Evolutionary conservation across 1,140 invertebrate genomes (phyloP).

Genomic region (Ostrea denselamellosa): DNA sequence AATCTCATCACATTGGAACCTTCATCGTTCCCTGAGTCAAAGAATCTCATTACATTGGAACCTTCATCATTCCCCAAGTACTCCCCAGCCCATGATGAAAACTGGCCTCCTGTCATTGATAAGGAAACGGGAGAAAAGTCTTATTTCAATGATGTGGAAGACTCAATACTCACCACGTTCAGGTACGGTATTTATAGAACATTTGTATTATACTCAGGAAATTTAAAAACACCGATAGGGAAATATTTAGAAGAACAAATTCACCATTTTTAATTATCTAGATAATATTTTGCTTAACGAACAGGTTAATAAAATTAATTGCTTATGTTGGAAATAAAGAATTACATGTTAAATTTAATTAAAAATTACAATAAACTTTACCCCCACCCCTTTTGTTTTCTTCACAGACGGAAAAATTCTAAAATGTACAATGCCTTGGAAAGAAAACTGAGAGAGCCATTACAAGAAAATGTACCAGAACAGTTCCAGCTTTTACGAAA

Average conservation of each 20-base stretch:
- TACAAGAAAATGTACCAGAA: background rate
- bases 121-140: constrained; percentile 14
- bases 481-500: background rate
- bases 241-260: background rate
- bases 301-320: background rate
- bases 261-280: background rate
- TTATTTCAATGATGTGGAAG: background rate
- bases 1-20: background rate
- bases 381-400: background rate
- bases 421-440: background rate
- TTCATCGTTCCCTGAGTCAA: too few species aligned
- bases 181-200: background rate
- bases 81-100: background rate
- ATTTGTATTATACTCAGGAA: background rate
- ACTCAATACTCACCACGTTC: background rate
- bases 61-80: background rate
- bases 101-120: background rate
- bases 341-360: background rate
- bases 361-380: background rate
- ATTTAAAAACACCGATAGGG: background rate
- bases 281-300: background rate
- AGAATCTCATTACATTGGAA: too few species aligned
- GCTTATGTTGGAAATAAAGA: background rate
- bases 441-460: background rate
- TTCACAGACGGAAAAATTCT: background rate